These are phyloP conservation scores for Diglossa cyanea DNA, from an alignment of 2,797 vertebrate species.

Conservation along the genomic window DNA sequence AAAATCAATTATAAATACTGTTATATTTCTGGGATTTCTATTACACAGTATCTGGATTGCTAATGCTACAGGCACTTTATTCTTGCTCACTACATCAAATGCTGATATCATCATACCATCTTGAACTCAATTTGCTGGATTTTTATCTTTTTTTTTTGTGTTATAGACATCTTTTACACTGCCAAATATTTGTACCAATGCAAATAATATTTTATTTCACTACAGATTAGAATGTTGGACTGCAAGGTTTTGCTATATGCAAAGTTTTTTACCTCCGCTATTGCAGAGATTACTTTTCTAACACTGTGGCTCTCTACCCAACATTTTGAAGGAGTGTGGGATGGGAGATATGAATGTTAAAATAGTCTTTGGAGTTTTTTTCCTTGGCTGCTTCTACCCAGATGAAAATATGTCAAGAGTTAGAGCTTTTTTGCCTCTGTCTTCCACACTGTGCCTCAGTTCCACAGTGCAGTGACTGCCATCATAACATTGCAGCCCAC, in stretches of 20 bases:
- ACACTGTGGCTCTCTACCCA: background rate
- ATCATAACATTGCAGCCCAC: background rate
- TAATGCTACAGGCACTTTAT: background rate
- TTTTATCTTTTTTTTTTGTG: background rate
- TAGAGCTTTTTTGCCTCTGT: background rate
- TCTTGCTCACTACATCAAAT: background rate
- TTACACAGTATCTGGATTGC: background rate
- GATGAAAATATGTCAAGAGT: background rate
- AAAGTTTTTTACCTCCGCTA: background rate
- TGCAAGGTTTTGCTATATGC: background rate
- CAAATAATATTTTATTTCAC: background rate
- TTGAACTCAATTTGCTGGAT: background rate
- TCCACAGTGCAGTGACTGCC: fast-evolving
- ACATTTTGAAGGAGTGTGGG: background rate
- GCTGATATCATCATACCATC: background rate
- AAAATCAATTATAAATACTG: background rate
- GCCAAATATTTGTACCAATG: background rate
- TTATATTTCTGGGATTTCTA: background rate
- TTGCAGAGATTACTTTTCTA: background rate
- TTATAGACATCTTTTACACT: background rate
- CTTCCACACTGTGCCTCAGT: background rate
- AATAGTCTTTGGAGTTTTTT: background rate
- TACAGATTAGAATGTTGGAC: background rate
- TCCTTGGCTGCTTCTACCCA: background rate
- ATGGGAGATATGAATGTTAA: background rate